These are phyloP conservation scores for Pterostichus madidus DNA, from an alignment of 2,888 invertebrate genomes.

Conservation along the genomic window DNA sequence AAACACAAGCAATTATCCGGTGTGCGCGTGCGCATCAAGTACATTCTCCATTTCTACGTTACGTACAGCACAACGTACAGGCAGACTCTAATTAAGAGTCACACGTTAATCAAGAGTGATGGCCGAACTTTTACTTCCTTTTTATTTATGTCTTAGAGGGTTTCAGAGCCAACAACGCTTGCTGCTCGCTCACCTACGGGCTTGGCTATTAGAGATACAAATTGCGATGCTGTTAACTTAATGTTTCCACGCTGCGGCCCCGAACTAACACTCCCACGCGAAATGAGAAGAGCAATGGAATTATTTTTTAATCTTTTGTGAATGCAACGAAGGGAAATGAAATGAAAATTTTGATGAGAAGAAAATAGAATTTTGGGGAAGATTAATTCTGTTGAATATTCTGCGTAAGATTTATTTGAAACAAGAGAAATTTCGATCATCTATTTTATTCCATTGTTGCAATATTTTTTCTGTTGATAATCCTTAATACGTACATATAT, in stretches of 20 bases:
- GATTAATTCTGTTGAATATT: too few relatives aligned
- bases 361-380: conserved; percentile 5
- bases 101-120: conserved; percentile 68
- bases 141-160: conserved; percentile 50
- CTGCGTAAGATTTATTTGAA: not conserved
- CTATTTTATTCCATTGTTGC: too few relatives aligned
- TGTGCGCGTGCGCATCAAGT: not conserved
- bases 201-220: conserved; percentile 30
- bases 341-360: conserved; percentile 1
- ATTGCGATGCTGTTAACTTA: conserved; percentile 50
- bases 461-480: too few relatives aligned
- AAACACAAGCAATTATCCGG: conserved; percentile 5
- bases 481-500: too few relatives aligned
- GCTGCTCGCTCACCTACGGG: conserved; percentile 16
- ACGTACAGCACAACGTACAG: conserved; percentile 4
- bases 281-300: conserved; percentile 11
- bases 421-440: too few relatives aligned
- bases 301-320: conserved; percentile 37
- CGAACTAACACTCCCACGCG: conserved; percentile 7
- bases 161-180: conserved; percentile 1
- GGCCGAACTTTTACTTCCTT: conserved; percentile 66
- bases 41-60: not conserved
- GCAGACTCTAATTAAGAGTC: conserved; percentile 68
- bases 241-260: conserved; percentile 28
- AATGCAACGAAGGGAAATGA: not conserved